These are phyloP conservation scores for Psylliodes chrysocephalus DNA, from an alignment of 2,888 invertebrate genomes.

Conservation along the genomic window DNA sequence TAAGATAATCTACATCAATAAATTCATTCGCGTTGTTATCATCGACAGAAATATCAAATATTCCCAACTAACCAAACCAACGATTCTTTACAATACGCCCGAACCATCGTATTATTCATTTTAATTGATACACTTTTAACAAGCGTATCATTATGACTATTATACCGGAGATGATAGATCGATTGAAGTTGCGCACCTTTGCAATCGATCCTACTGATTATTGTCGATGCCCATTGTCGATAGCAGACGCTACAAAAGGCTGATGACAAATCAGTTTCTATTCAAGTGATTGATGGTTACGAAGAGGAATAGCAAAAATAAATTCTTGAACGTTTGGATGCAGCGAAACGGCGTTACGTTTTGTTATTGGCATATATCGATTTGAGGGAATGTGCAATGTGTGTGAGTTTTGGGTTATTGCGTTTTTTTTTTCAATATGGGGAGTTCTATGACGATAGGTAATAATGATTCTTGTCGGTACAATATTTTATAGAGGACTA, in stretches of 20 bases:
- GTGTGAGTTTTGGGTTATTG: background rate
- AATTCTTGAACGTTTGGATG: conserved; percentile 10
- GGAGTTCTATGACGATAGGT: no score
- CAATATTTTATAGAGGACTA: no score
- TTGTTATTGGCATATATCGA: background rate
- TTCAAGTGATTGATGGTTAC: conserved; percentile 54
- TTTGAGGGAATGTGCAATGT: background rate
- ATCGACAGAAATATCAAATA: background rate
- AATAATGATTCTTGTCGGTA: no score
- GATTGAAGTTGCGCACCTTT: conserved; percentile 42
- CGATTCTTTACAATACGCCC: conserved; percentile 3
- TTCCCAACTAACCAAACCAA: background rate
- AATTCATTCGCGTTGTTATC: background rate
- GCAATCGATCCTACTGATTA: conserved; percentile 46
- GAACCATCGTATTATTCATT: conserved; percentile 30
- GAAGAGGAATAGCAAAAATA: conserved; percentile 31
- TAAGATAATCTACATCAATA: background rate
- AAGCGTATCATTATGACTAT: conserved; percentile 58
- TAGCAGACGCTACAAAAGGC: conserved; percentile 45
- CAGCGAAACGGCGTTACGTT: background rate
- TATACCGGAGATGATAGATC: conserved; percentile 53
- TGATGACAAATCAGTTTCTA: conserved; percentile 58
- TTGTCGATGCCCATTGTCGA: conserved; percentile 48
- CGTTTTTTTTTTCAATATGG: no score
- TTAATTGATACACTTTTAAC: conserved; percentile 58